phyloP scores from a whole-genome alignment of 2,797 vertebrate species.

The Platyrinchus mystaceus region DNA sequence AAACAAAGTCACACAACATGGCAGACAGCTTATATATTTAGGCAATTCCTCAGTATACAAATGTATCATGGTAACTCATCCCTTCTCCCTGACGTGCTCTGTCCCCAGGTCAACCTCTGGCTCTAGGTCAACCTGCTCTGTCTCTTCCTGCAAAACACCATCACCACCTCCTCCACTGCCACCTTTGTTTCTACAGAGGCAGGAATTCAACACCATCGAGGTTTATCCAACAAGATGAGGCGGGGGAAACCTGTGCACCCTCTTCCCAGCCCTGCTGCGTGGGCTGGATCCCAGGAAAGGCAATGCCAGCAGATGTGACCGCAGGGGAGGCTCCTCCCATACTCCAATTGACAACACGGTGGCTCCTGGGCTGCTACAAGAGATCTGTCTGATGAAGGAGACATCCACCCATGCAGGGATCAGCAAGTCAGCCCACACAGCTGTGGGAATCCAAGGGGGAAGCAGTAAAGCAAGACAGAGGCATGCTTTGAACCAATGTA shows the following conservation, averaged over 20 bases:
- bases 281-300: not conserved
- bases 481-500: not conserved
- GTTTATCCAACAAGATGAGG: not conserved
- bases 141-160: not conserved
- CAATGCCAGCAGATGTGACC: not conserved
- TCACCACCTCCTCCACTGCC: not conserved
- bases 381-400: not conserved
- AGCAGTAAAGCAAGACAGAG: not conserved
- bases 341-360: rapidly evolving
- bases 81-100: not conserved
- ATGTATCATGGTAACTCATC: rapidly evolving
- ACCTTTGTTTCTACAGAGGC: not conserved
- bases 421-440: not conserved
- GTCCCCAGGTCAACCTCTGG: not conserved
- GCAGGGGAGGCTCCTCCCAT: not conserved
- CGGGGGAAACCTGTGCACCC: not conserved
- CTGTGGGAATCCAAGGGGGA: not conserved
- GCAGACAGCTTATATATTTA: not conserved
- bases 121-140: not conserved
- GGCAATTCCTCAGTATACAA: not conserved
- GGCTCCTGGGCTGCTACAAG: not conserved
- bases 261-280: not conserved
- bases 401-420: not conserved
- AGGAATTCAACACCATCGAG: not conserved
- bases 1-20: slow-evolving; percentile 26